Conservation (phyloP, 2,888 invertebrate genomes). For the Nomada ruficornis region DNA sequence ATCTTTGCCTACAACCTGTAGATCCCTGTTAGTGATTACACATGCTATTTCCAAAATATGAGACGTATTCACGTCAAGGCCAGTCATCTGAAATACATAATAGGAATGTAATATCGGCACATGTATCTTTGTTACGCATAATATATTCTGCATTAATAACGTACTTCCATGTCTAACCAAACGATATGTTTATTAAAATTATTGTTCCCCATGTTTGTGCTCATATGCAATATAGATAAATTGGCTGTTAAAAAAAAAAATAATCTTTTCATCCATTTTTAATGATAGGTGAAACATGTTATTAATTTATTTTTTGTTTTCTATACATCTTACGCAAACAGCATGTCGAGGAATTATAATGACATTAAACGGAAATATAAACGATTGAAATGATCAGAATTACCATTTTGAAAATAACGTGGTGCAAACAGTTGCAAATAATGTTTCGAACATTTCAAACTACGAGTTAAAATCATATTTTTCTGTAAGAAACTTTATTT, state of each 20-base stretch:
- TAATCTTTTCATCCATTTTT: not conserved
- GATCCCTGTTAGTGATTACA: constrained; percentile 93
- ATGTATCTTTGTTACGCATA: constrained; percentile 11
- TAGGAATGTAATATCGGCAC: constrained; percentile 31
- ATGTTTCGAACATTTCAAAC: constrained; percentile 12
- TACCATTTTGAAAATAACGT: constrained; percentile 17
- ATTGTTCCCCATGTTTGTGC: not conserved
- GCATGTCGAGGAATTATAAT: too few relatives aligned
- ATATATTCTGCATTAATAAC: constrained; percentile 42
- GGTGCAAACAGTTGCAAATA: not conserved
- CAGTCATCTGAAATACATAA: constrained; percentile 90
- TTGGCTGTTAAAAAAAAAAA: constrained; percentile 17
- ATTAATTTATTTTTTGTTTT: not conserved
- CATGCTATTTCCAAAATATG: constrained; percentile 96
- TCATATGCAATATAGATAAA: not conserved
- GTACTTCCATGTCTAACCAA: constrained; percentile 91
- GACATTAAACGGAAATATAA: not conserved
- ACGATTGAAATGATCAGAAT: not conserved
- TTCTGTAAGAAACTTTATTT: not conserved
- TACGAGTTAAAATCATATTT: constrained; percentile 9
- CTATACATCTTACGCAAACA: too few relatives aligned
- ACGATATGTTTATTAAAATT: constrained; percentile 85
- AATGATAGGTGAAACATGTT: not conserved
- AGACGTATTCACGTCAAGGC: constrained; percentile 91
- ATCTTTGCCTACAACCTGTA: constrained; percentile 91